Conservation (phyloP, 2,113 vertebrate genomes). For the Lichenostomus cassidix region DNA sequence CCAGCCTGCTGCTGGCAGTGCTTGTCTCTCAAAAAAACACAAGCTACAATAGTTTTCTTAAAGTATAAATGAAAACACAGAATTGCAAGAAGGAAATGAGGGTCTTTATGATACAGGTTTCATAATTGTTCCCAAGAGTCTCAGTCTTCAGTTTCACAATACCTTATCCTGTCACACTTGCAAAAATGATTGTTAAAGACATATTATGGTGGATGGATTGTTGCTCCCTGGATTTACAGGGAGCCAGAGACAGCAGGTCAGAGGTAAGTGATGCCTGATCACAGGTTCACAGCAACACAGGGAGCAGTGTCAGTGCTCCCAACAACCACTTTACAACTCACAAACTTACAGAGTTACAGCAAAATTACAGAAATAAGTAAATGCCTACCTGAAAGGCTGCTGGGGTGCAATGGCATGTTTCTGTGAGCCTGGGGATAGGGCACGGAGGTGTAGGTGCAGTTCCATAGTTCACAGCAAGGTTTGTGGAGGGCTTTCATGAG, state of each 20-base stretch:
- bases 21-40: not conserved
- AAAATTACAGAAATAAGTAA: not conserved
- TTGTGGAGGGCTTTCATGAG: not conserved
- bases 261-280: not conserved
- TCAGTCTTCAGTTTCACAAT: not conserved
- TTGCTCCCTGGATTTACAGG: not conserved
- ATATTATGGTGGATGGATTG: not conserved
- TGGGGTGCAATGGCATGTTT: not conserved
- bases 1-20: not conserved
- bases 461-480: not conserved
- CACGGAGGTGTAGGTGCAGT: not conserved
- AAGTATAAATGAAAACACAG: not conserved
- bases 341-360: not conserved
- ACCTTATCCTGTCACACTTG: not conserved
- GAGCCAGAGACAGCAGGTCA: accelerated
- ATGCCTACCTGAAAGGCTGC: not conserved
- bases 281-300: not conserved
- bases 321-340: not conserved
- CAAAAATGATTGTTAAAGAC: not conserved
- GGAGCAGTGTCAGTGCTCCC: not conserved
- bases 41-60: not conserved
- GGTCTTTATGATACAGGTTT: not conserved
- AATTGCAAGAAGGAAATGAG: not conserved
- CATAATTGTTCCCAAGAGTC: not conserved
- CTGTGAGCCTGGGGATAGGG: not conserved